These are phyloP conservation scores for Tarsius wallacei DNA, from an alignment of 2,797 vertebrate species.

Conservation along the genomic window DNA sequence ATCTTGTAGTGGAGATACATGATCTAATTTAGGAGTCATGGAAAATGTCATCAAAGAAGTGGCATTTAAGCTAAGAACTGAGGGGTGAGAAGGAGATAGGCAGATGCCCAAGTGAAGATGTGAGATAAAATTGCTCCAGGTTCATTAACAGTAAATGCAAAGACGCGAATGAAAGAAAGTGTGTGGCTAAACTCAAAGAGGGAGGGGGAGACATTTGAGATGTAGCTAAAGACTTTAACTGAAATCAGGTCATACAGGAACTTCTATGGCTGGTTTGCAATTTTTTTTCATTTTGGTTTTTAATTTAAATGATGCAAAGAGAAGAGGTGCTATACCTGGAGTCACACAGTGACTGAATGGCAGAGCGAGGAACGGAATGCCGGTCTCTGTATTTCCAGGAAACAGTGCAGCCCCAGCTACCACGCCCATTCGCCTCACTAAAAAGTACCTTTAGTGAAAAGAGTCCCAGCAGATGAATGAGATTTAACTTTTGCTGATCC, in stretches of 20 bases:
- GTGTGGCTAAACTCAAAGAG: neutral
- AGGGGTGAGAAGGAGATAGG: neutral
- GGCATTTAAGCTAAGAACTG: neutral
- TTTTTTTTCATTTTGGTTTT: neutral
- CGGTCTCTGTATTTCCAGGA: slow-evolving; percentile 9
- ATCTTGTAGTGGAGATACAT: neutral
- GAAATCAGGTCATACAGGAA: neutral
- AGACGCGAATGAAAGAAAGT: neutral
- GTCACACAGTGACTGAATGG: neutral
- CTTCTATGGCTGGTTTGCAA: neutral
- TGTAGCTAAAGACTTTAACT: neutral
- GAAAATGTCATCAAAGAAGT: slow-evolving; percentile 6
- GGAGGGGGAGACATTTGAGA: neutral
- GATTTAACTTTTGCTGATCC: slow-evolving; percentile 56
- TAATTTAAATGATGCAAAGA: neutral
- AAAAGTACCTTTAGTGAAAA: slow-evolving; percentile 1
- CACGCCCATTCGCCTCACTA: neutral
- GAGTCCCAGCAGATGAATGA: neutral
- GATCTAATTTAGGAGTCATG: neutral
- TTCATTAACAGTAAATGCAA: neutral
- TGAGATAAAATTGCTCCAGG: neutral
- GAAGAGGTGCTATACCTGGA: neutral
- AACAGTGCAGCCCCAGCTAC: neutral
- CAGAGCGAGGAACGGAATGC: neutral
- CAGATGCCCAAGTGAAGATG: neutral